These are phyloP conservation scores for Quadriops clusia DNA, from an alignment of 2,888 invertebrate genomes.

Conservation along the genomic window DNA sequence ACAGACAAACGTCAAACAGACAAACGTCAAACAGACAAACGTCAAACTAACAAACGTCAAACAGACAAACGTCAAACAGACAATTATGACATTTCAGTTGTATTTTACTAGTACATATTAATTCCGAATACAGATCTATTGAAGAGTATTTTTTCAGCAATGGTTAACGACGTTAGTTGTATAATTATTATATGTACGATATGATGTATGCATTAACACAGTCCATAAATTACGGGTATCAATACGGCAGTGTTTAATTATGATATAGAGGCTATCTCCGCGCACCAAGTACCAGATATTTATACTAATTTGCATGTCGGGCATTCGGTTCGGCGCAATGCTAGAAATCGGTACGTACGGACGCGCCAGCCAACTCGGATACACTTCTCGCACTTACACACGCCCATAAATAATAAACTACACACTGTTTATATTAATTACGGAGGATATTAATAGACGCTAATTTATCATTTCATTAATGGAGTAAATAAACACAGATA, in stretches of 20 bases:
- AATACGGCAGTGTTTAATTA: conserved; percentile 20
- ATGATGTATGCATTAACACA: conserved; percentile 17
- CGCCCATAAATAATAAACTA: conserved; percentile 12
- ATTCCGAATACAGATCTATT: no score
- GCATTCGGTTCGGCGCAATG: no score
- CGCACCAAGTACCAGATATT: conserved; percentile 9
- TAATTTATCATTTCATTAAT: conserved; percentile 11
- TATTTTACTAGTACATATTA: no score
- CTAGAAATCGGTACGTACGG: no score
- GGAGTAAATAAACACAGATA: no score
- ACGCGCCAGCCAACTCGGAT: conserved; percentile 11
- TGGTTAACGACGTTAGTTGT: no score
- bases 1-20: no score
- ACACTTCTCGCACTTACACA: conserved; percentile 13
- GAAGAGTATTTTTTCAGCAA: no score
- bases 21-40: no score
- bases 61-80: no score
- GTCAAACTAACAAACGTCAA: no score
- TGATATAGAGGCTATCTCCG: conserved; percentile 15
- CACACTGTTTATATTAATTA: conserved; percentile 13
- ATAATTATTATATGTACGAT: conserved; percentile 14
- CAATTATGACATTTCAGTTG: no score
- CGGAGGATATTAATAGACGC: conserved; percentile 10
- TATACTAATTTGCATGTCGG: conserved; percentile 12
- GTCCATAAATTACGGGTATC: conserved; percentile 19